Conservation (phyloP, 2,113 vertebrate genomes). For the Cephalopholis sonnerati region DNA sequence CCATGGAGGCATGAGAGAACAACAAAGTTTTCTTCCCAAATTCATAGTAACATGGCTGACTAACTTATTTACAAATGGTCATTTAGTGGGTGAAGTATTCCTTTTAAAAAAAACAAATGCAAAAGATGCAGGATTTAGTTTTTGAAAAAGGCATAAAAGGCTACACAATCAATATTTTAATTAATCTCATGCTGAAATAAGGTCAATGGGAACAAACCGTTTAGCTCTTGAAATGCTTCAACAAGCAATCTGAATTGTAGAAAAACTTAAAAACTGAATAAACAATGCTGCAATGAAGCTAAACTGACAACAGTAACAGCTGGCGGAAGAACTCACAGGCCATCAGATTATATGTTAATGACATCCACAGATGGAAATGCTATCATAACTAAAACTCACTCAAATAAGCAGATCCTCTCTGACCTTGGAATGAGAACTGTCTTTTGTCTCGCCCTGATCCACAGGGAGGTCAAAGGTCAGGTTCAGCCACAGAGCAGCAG, state of each 20-base stretch:
- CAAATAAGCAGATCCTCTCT: background rate
- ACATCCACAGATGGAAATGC: background rate
- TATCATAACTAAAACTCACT: background rate
- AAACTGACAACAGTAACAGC: background rate
- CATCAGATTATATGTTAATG: background rate
- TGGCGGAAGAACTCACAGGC: background rate
- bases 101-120: too few relatives aligned
- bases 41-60: too few relatives aligned
- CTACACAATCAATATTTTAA: too few relatives aligned
- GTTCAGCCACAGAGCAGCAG: background rate
- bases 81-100: too few relatives aligned
- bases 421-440: background rate
- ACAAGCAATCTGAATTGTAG: background rate
- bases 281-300: background rate
- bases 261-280: background rate
- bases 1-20: too few relatives aligned
- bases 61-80: too few relatives aligned
- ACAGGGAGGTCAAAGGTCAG: conserved; percentile 13
- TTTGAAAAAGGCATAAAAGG: too few relatives aligned
- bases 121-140: too few relatives aligned
- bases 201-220: too few relatives aligned
- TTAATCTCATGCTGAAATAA: too few relatives aligned
- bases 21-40: too few relatives aligned
- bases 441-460: background rate
- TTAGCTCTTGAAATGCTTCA: background rate